phyloP scores from a whole-genome alignment of 2,888 invertebrate species.

The Agelastica alni region DNA sequence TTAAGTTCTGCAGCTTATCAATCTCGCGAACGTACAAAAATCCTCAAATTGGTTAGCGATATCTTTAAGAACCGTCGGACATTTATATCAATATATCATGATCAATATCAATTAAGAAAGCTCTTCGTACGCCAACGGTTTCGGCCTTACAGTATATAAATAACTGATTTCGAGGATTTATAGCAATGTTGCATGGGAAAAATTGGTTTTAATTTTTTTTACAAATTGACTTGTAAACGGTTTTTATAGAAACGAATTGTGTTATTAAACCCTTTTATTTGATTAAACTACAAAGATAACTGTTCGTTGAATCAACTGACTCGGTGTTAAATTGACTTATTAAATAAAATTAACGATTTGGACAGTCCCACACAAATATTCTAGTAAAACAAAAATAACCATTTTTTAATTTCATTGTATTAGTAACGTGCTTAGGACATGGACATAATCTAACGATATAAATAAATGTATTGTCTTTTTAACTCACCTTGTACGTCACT shows the following conservation, averaged over 20 bases:
- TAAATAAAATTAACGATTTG: neutral
- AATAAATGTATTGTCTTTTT: too few species aligned
- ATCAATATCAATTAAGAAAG: neutral
- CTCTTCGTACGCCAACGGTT: neutral
- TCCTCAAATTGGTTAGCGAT: too few species aligned
- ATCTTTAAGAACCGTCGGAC: too few species aligned
- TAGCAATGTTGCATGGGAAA: neutral
- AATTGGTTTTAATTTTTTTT: conserved; percentile 12
- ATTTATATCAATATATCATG: neutral
- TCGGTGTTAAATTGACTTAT: neutral
- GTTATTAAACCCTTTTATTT: conserved; percentile 1
- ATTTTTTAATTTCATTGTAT: too few species aligned
- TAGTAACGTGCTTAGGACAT: too few species aligned
- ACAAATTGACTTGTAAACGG: conserved; percentile 12
- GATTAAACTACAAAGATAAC: neutral
- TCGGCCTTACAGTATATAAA: neutral
- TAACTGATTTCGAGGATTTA: conserved; percentile 5
- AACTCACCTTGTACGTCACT: too few species aligned
- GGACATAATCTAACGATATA: too few species aligned
- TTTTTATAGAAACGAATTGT: conserved; percentile 5
- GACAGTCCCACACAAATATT: too few species aligned
- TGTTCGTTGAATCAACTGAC: neutral
- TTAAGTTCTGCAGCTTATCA: too few species aligned
- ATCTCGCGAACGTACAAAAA: too few species aligned
- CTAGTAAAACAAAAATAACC: too few species aligned